Base-by-base conservation (phyloP, 2,113 vertebrate genomes). In the Xenotilapia leptura region DNA sequence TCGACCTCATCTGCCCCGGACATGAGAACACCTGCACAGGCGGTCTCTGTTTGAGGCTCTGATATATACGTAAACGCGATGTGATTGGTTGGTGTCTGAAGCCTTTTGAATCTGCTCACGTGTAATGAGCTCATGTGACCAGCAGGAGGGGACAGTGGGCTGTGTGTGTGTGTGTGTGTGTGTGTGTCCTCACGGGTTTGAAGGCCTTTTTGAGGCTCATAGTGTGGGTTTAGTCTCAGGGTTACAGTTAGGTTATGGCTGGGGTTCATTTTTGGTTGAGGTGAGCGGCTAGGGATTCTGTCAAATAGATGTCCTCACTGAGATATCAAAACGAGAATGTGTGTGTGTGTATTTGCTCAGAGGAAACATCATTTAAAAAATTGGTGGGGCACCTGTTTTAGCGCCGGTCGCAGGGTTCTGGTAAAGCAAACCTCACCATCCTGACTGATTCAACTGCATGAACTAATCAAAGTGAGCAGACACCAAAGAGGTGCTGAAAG, bases 131-230 rank as follows among this genome's bases (percentile, higher is more conserved):
- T 6, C 9, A 3, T 49, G 12, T 31, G 2, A 65, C 86, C 88
- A 89, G 60, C 26, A 88, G 91, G 36, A 8, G 91, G 91, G 7
- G 86, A 65, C 21, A 49, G 0, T 13, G 81, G 6, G 21, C 42
- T n/a, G 60, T 23, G 42, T 73, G 8, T 45, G 62, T 28, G 4
- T 28, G 4, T 28, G 2, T 28, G 5, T 28, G 28, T 28, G 28
- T 28, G 28, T 28, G 28, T 28, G 31, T 62, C 31, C 6, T 36
- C 58, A 36, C 1, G 3, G 4, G 17, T 62, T 62, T 62, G 9
- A 36, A 33, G 58, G 58, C 15, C 6, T 62, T 62, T 53, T 62
- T 62, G 31, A 62, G 58, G 17, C 31, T 36, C 17, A 36, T 36
- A 65, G 10, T n/a, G 0, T 65, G 6, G 1, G 10, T n/a, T 65